Conservation (phyloP, 2,888 invertebrate species). For the Oligia latruncula region DNA sequence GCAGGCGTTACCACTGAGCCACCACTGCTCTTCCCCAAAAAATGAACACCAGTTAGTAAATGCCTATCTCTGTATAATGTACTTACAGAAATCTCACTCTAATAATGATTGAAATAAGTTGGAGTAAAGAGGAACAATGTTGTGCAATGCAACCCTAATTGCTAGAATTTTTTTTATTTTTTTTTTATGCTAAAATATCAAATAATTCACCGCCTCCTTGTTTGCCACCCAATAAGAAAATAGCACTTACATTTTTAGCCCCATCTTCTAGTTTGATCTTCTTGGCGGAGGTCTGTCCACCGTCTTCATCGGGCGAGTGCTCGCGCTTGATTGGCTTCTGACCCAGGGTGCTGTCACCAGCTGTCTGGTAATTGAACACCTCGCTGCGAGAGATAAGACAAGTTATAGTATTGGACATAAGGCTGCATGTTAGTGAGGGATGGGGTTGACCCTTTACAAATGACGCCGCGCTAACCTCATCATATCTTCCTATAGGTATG, state of each 20-base stretch:
- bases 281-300: conserved; percentile 78
- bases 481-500: neutral
- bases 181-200: neutral
- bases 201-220: neutral
- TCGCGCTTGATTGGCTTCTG: conserved; percentile 90
- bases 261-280: conserved; percentile 89
- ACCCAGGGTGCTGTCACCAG: conserved; percentile 95
- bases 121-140: neutral
- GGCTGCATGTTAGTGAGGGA: neutral
- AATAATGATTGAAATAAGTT: neutral
- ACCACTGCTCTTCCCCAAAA: neutral
- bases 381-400: conserved; percentile 89
- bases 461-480: neutral
- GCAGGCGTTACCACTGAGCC: too few species aligned
- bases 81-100: neutral
- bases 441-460: neutral
- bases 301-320: conserved; percentile 87
- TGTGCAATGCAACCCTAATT: neutral
- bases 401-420: neutral
- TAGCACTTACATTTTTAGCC: conserved; percentile 75
- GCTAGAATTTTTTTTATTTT: too few species aligned
- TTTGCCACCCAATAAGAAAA: neutral
- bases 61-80: neutral
- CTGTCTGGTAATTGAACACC: conserved; percentile 94
- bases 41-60: neutral